These are phyloP conservation scores for Lasioglossum villosulum DNA, from an alignment of 2,888 invertebrate genomes.

Conservation along the genomic window DNA sequence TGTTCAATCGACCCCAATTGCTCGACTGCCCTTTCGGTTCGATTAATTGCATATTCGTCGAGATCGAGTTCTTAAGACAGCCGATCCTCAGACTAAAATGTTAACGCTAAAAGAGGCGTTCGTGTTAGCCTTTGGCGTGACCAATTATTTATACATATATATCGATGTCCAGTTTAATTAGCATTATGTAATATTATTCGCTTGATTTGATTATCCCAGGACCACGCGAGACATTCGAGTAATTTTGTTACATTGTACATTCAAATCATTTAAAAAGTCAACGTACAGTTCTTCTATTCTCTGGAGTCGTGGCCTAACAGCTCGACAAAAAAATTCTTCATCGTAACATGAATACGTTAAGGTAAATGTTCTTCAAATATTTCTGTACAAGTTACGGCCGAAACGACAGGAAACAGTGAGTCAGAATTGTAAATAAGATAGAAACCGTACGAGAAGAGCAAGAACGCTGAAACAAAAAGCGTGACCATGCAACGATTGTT, in stretches of 20 bases:
- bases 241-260: background rate
- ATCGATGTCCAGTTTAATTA: background rate
- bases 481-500: background rate
- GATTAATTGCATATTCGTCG: conserved; percentile 40
- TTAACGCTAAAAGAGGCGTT: background rate
- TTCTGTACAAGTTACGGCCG: background rate
- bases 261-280: no score
- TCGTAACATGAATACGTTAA: background rate
- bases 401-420: background rate
- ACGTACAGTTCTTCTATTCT: no score
- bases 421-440: background rate
- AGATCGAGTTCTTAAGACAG: background rate
- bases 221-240: background rate
- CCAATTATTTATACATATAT: background rate
- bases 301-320: no score
- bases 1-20: conserved; percentile 63
- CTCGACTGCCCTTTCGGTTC: conserved; percentile 20
- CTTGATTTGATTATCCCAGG: background rate
- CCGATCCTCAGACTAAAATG: background rate
- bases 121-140: background rate
- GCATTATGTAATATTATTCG: background rate
- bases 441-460: background rate
- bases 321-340: background rate
- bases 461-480: background rate
- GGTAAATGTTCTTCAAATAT: background rate